Evolutionary conservation across 1,140 invertebrate genomes (phyloP), one percentile per base, ranked within the genome.

Genomic region (Leguminivora glycinivorella): DNA sequence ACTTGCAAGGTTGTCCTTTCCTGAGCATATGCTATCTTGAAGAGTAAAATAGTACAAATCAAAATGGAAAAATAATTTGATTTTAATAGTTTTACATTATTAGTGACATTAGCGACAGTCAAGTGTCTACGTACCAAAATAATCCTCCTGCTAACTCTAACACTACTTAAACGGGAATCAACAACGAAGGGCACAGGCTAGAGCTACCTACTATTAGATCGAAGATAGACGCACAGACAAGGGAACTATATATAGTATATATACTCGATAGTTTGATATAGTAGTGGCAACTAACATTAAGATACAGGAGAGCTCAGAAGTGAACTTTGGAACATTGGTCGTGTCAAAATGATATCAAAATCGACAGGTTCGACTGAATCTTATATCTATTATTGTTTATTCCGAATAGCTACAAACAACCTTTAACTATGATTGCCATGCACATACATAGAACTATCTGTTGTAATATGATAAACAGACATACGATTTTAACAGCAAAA

Each of bases 401-500:
- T 77, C 68, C 75, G 69, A 84, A 81, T 84, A 84, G 76, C 87
- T 90, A 90, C 88, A 82, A 86, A 89, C 87, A 90, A 90, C 87
- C 84, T 87, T 88, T 84, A 89, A 80, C 88, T 90, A 90, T 77
- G 85, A 83, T 77, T 85, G 87, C 84, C 88, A 90, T 90, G 88
- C 88, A 87, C 85, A 83, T 88, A 87, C 75, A 87, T 84, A 81
- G 81, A 84, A 78, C 84, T 88, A 87, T 81, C 79, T 76, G 58
- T 72, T 76, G 80, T 83, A 83, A 85, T 83, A 85, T 81, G 78
- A 83, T 38, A 14, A 38, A 12, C 34, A 38, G 12, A 14, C 34
- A 38, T 38, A 12, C 10, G 34, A 38, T 38, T 38, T 38, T 38
- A 38, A 12, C 0, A 12, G 34, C 34, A 38, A 38, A 38, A 14